Evolutionary conservation across 2,113 vertebrate species (phyloP).

Genomic region (Arvicanthis niloticus): DNA sequence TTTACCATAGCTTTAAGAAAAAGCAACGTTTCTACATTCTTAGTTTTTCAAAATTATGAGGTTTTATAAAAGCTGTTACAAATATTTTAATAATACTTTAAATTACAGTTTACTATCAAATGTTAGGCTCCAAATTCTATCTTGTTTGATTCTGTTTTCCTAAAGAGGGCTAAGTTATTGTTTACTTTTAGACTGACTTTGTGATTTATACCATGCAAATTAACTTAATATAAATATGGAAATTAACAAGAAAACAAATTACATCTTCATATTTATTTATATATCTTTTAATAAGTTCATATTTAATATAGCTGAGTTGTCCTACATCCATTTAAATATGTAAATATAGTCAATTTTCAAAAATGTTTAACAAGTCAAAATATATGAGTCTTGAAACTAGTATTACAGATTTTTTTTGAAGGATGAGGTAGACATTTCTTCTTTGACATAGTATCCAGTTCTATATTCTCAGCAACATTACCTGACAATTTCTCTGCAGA

Average conservation of each 20-base stretch:
- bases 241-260: not conserved
- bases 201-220: not conserved
- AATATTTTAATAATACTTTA: not conserved
- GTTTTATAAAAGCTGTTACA: not conserved
- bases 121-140: slow-evolving; percentile 31
- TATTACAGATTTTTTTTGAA: not conserved
- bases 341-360: not conserved
- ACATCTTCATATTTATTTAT: not conserved
- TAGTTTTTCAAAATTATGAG: not conserved
- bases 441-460: slow-evolving; percentile 2
- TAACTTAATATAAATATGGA: not conserved
- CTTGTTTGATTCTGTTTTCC: not conserved
- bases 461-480: not conserved
- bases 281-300: not conserved
- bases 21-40: not conserved
- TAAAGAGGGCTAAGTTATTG: not conserved
- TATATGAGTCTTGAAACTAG: not conserved
- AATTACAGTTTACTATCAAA: slow-evolving; percentile 13
- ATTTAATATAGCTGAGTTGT: slow-evolving; percentile 20
- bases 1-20: slow-evolving; percentile 29
- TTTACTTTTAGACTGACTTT: not conserved
- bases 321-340: not conserved
- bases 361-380: not conserved
- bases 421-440: not conserved
- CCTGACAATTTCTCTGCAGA: not conserved